These are phyloP conservation scores for Falco berigora DNA, from an alignment of 2,797 vertebrate genomes.

Conservation along the genomic window DNA sequence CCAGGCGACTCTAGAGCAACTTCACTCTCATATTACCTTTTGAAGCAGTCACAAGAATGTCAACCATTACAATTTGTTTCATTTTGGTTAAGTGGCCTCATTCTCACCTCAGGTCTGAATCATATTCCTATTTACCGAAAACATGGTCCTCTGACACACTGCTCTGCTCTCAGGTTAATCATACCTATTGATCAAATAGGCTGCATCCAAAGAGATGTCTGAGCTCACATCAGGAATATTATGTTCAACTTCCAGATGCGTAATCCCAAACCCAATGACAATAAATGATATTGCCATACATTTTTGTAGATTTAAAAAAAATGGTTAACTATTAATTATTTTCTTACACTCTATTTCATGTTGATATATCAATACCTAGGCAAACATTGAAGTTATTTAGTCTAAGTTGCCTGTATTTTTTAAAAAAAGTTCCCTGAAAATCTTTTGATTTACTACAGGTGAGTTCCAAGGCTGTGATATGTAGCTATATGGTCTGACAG, in stretches of 20 bases:
- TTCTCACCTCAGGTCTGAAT: neutral
- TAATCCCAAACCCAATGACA: neutral
- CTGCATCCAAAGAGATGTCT: neutral
- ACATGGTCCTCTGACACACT: neutral
- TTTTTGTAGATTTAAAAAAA: neutral
- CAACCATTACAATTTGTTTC: neutral
- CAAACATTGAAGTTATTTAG: neutral
- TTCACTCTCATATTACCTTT: neutral
- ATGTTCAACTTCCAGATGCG: neutral
- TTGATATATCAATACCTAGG: neutral
- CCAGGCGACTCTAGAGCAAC: neutral
- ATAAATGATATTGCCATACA: neutral
- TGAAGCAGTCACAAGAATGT: neutral
- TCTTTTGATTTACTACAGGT: neutral
- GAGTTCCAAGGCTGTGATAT: neutral
- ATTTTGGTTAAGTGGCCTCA: neutral
- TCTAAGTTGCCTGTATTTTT: neutral
- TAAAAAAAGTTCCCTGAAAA: neutral
- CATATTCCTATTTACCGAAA: neutral
- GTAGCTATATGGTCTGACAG: neutral
- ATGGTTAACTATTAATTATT: neutral
- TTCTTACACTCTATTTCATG: neutral
- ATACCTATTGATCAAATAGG: neutral
- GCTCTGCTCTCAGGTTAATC: neutral
- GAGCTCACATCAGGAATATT: neutral